Evolutionary conservation across 2,888 invertebrate species (phyloP).

Genomic region (Andricus quercusramuli): DNA sequence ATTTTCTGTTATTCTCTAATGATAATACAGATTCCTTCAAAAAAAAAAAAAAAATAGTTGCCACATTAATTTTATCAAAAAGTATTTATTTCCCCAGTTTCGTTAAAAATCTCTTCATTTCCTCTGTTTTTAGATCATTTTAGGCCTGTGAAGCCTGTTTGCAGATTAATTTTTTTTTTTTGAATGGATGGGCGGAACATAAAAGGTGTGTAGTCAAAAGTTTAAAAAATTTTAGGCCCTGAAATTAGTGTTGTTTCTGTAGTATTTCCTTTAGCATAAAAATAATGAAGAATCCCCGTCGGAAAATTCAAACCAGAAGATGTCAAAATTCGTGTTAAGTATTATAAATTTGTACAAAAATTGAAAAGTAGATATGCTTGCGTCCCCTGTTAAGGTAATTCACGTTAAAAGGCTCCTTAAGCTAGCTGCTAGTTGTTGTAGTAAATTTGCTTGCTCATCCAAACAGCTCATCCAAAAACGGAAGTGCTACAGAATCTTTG

Average conservation of each 20-base stretch:
- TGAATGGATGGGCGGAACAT: too few species aligned
- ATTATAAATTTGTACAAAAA: background rate
- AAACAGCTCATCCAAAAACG: slow-evolving; percentile 67
- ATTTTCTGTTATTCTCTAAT: too few species aligned
- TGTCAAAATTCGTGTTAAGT: background rate
- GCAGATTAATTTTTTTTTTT: too few species aligned
- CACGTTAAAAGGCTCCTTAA: slow-evolving; percentile 33
- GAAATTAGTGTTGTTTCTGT: slow-evolving; percentile 4
- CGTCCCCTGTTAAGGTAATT: background rate
- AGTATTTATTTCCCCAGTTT: too few species aligned
- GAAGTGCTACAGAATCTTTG: slow-evolving; percentile 60
- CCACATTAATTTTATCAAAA: too few species aligned
- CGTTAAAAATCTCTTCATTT: too few species aligned
- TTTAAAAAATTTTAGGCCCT: background rate
- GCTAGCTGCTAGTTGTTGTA: slow-evolving; percentile 62
- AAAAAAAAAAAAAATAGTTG: too few species aligned
- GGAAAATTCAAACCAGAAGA: background rate
- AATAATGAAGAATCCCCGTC: slow-evolving; percentile 44
- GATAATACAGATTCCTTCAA: too few species aligned
- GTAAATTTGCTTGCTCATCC: slow-evolving; percentile 71
- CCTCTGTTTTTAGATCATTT: too few species aligned
- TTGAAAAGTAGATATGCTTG: slow-evolving; percentile 8
- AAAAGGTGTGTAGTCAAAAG: background rate
- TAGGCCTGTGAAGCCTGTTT: too few species aligned
- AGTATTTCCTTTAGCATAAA: slow-evolving; percentile 27